These are phyloP conservation scores for Asarcornis scutulata DNA, from an alignment of 2,113 vertebrate species.

Conservation along the genomic window DNA sequence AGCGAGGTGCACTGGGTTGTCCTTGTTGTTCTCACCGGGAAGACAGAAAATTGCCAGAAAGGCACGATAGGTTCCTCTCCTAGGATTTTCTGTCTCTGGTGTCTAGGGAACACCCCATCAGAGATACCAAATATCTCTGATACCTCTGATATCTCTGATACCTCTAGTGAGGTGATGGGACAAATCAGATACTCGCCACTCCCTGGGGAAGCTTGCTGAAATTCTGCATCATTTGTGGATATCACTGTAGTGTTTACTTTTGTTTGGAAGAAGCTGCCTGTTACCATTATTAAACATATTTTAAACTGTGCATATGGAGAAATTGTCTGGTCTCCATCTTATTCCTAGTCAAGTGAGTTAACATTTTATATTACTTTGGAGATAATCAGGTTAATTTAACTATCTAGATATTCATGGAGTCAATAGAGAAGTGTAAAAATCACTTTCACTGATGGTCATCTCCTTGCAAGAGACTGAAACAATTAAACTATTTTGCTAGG, in stretches of 20 bases:
- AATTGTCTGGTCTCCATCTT: not conserved
- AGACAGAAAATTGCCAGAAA: not conserved
- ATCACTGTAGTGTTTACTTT: not conserved
- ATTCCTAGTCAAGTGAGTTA: not conserved
- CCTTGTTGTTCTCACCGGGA: not conserved
- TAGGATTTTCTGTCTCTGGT: not conserved
- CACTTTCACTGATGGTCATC: not conserved
- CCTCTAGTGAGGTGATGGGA: not conserved
- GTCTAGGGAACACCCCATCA: not conserved
- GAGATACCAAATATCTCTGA: not conserved
- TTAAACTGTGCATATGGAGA: not conserved
- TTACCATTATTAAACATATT: not conserved
- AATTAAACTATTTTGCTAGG: not conserved
- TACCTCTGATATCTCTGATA: no score
- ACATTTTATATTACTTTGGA: not conserved
- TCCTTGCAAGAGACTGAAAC: not conserved
- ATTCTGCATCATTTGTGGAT: not conserved
- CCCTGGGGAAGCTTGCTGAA: not conserved
- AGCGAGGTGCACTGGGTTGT: not conserved
- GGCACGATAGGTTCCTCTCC: not conserved
- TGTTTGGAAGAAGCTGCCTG: not conserved
- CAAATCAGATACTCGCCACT: not conserved
- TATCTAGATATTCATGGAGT: not conserved
- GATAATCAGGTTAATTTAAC: not conserved
- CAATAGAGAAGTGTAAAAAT: not conserved